A percentile compares a stretch with the other conserved stretches of the same genome.
Conservation (phyloP, 2,888 invertebrate genomes). For the Lissocephala sabroskyi region DNA sequence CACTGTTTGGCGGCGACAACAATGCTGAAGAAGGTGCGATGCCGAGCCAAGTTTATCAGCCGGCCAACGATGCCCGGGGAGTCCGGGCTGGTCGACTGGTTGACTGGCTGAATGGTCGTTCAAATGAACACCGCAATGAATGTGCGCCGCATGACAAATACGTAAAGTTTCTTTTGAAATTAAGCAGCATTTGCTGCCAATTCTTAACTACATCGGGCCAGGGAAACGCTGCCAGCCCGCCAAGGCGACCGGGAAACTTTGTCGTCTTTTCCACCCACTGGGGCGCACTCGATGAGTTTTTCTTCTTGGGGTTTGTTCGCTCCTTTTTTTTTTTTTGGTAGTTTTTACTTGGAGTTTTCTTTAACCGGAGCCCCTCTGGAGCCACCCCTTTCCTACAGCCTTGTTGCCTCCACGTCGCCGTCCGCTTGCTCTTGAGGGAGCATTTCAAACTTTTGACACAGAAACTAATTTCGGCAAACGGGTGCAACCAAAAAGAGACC, state of each 20-base stretch:
- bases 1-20: too few relatives aligned
- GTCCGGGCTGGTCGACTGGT: conserved; percentile 7
- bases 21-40: not conserved
- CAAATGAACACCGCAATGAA: conserved; percentile 65
- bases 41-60: conserved; percentile 30
- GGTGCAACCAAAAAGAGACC: conserved; percentile 44
- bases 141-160: conserved; percentile 65
- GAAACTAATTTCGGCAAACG: conserved; percentile 65
- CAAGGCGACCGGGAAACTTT: conserved; percentile 35
- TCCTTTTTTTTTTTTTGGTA: conserved; percentile 7
- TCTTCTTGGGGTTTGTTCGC: conserved; percentile 1
- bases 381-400: not conserved
- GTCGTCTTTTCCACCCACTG: conserved; percentile 44
- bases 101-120: conserved; percentile 46
- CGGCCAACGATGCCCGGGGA: too few relatives aligned
- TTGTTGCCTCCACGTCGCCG: too few relatives aligned
- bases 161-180: conserved; percentile 66
- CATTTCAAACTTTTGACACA: conserved; percentile 65
- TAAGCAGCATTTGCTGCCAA: conserved; percentile 67
- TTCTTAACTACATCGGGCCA: conserved; percentile 63
- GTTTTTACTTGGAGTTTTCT: conserved; percentile 29
- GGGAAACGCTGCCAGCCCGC: conserved; percentile 19
- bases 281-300: conserved; percentile 3
- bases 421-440: too few relatives aligned
- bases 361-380: not conserved